Evolutionary conservation across 1,140 invertebrate species (phyloP), one percentile per base, ranked within the genome.

Genomic region (Trichoplusia ni): DNA sequence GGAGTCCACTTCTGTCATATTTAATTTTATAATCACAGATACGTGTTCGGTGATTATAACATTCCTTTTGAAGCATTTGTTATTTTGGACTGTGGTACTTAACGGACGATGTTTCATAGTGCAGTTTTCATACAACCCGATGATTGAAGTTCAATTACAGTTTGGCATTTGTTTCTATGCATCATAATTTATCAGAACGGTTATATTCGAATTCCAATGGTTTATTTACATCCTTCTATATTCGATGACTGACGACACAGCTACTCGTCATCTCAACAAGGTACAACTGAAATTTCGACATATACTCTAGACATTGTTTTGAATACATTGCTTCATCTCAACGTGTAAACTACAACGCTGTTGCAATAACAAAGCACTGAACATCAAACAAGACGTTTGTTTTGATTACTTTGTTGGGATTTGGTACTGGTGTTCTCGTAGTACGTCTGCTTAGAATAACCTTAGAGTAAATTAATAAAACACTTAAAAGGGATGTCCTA

Each of bases 381-480:
- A 40, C 8, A 23, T 40, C 8, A 27, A 25, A 16, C 23, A 56
- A 16, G 13, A 40, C 33, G 33, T 27, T 38, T 16, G 23, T 40
- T 56, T 56, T 40, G 18, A 38, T 56, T 56, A 56, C 11, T 56
- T 11, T 35, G 5, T 27, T 35, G 2, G 54, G 31, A 8, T 58
- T 58, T 44, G 44, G 38, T 58, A 37, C 25, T 5, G 56, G 31
- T 13, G 37, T 60, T 60, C 42, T 37, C 42, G 56, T 60, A 60
- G 56, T 60, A 60, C 56, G 56, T 54, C 33, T 54, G 38, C 46
- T 54, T 58, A 46, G 56, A 82, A 80, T 82, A 83, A 84, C 77
- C 77, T 81, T 76, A 80, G 80, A 74, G 75, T 77, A 83, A 84
- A 82, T 83, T 82, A 90, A 90, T 88, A 90, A 88, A 87, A 89